Evolutionary conservation across 1,140 invertebrate species (phyloP), one percentile per base, ranked within the genome.

Genomic region (Luehdorfia chinensis): DNA sequence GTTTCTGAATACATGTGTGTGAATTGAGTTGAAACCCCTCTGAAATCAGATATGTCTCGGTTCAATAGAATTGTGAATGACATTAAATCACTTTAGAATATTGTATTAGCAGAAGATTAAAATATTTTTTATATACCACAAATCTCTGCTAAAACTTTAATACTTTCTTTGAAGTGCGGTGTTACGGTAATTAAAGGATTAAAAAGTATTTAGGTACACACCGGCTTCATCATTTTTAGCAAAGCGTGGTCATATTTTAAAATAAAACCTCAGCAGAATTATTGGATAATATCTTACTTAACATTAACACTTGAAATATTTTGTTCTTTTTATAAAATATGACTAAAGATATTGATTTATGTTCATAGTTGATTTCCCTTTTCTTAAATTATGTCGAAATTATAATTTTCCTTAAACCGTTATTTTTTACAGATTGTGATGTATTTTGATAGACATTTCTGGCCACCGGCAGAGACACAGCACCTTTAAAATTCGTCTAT

Each of bases 401-500:
- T n/a, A n/a, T n/a, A n/a, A n/a, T n/a, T n/a, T n/a, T n/a, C n/a
- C n/a, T n/a, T n/a, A n/a, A n/a, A n/a, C n/a, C n/a, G n/a, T n/a
- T 25, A 36, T n/a, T 14, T 39, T 44, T 13, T 13, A 14, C 16
- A 45, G 33, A 18, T 18, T 37, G 47, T 31, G 36, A 33, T 32
- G 32, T 34, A 47, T 15, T 51, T 33, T 30, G 33, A 53, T 71
- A 79, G 74, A 84, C 60, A 50, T 58, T 58, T 25, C 37, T 59
- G 75, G 52, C 80, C 80, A 80, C 80, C 80, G 50, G 59, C 59
- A 55, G 49, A n/a, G n/a, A 70, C 70, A 64, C 63, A 59, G 73
- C 80, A 84, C 76, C 78, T 84, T 76, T 79, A 78, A 74, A 79
- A 80, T 77, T 71, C 50, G 46, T 66, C 67, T 79, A 85, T 79